Evolutionary conservation across 2,113 vertebrate genomes (phyloP).

Genomic region (Cyprinodon variegatus): DNA sequence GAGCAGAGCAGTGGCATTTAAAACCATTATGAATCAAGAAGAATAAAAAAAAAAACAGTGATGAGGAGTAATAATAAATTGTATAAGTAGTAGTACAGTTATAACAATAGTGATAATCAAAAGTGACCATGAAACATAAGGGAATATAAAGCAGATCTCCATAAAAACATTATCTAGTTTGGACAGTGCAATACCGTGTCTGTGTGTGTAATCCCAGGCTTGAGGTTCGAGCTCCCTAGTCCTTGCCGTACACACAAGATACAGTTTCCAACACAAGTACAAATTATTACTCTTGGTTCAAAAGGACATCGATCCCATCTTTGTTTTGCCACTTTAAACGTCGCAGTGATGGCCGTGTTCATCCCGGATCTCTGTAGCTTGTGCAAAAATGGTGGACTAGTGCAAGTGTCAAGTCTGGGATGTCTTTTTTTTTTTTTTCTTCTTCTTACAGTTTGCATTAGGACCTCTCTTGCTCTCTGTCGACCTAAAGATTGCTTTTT

Average conservation of each 20-base stretch:
- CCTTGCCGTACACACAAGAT: constrained; percentile 76
- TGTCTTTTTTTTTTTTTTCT: constrained; percentile 41
- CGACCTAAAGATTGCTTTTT: constrained; percentile 84
- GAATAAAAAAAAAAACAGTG: constrained; percentile 81
- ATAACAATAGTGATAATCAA: constrained; percentile 84
- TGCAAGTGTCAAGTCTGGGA: constrained; percentile 80
- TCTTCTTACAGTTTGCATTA: constrained; percentile 77
- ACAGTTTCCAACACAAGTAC: constrained; percentile 68
- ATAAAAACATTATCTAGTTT: constrained; percentile 77
- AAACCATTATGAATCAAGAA: constrained; percentile 81
- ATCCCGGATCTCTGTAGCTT: constrained; percentile 76
- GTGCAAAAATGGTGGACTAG: constrained; percentile 80
- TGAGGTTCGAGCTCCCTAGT: constrained; percentile 72
- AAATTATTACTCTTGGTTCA: constrained; percentile 55
- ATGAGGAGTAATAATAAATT: constrained; percentile 81
- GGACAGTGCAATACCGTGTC: constrained; percentile 80
- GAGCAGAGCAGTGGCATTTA: constrained; percentile 76
- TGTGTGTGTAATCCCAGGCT: constrained; percentile 72
- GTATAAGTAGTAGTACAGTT: constrained; percentile 84
- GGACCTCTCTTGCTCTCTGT: constrained; percentile 78
- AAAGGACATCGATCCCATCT: constrained; percentile 54
- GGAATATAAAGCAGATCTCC: constrained; percentile 82
- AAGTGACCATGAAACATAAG: constrained; percentile 81
- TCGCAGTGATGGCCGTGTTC: constrained; percentile 67
- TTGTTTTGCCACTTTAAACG: constrained; percentile 50